phyloP scores from a whole-genome alignment of 92 coral and sea anemone genomes.

The Chrysogorgia sp. region DNA sequence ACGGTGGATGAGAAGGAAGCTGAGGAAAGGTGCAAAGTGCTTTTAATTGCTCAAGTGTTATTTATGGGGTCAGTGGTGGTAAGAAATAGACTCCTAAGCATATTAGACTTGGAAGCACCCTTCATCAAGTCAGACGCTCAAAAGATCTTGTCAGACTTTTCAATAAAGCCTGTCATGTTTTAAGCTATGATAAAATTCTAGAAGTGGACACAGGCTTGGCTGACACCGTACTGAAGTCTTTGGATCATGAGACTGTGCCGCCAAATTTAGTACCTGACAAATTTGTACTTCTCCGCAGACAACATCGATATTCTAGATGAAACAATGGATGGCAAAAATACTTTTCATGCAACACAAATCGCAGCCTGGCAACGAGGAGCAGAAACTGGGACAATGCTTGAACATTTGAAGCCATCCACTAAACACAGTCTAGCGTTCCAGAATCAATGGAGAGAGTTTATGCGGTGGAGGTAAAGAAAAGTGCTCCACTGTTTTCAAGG shows the following conservation, averaged over 20 bases:
- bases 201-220: constrained; percentile 51
- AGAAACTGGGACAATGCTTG: constrained; percentile 24
- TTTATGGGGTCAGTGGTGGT: constrained; percentile 27
- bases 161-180: constrained; percentile 39
- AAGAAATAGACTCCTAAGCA: constrained; percentile 47
- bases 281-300: constrained; percentile 60
- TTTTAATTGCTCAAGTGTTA: constrained; percentile 25
- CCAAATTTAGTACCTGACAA: too few relatives aligned
- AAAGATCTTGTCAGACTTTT: constrained; percentile 47
- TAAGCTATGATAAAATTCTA: constrained; percentile 31
- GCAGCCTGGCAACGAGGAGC: constrained; percentile 68
- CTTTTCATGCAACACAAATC: constrained; percentile 63
- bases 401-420: constrained; percentile 40
- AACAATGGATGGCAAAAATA: constrained; percentile 61
- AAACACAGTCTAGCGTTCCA: constrained; percentile 44
- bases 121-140: constrained; percentile 45
- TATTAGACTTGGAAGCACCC: constrained; percentile 21
- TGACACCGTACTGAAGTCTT: constrained; percentile 4
- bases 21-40: too few relatives aligned
- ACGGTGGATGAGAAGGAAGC: too few relatives aligned
- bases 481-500: constrained; percentile 49
- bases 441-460: constrained; percentile 59
- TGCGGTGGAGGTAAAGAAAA: constrained; percentile 17
- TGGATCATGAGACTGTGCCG: constrained; percentile 17
- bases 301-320: constrained; percentile 56